Evolutionary conservation across 2,797 vertebrate species (phyloP).

Genomic region (Dermochelys coriacea): DNA sequence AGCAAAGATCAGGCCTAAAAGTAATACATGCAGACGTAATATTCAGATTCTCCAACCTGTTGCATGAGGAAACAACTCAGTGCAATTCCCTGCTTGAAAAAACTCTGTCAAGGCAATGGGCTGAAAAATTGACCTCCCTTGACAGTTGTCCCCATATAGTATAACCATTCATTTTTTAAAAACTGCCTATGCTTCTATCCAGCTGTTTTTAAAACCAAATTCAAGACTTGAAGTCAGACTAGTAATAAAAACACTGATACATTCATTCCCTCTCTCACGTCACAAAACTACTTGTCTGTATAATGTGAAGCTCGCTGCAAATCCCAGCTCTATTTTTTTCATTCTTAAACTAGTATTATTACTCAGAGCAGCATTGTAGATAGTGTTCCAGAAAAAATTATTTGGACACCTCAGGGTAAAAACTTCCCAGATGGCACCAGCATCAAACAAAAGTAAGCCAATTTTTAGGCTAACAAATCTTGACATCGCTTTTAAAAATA

Average conservation of each 20-base stretch:
- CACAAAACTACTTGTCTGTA: background rate
- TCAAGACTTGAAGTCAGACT: background rate
- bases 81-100: background rate
- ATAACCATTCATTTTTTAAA: background rate
- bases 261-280: background rate
- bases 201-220: background rate
- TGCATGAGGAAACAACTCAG: conserved; percentile 1
- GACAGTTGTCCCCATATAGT: background rate
- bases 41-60: background rate
- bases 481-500: background rate
- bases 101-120: background rate
- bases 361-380: background rate
- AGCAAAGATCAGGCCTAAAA: conserved; percentile 31
- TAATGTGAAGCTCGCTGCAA: background rate
- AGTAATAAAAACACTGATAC: background rate
- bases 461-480: background rate
- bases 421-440: background rate
- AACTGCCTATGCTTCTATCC: background rate
- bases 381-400: background rate
- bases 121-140: background rate
- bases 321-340: background rate
- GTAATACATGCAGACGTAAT: background rate
- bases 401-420: background rate
- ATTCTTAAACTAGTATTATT: background rate
- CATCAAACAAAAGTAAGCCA: background rate